Evolutionary conservation across 2,797 vertebrate genomes (phyloP), one percentile per base, ranked within the genome.

Genomic region (Clarias platycephalus): DNA sequence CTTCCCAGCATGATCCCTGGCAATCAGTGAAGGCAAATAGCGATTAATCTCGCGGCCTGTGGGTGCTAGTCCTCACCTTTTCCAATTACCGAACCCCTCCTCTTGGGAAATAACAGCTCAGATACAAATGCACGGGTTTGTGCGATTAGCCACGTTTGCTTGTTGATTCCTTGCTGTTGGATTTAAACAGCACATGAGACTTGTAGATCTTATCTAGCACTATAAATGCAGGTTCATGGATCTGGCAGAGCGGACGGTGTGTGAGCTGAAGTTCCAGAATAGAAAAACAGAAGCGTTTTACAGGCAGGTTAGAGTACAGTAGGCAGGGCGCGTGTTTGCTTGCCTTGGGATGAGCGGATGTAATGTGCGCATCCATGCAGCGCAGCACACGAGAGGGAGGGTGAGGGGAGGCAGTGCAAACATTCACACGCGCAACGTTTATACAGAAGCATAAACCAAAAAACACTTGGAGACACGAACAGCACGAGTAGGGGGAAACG

Each of bases 351-450:
- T 77, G 80, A 40, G 60, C 81, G 55, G 37, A 57, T 53, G 9
- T 62, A 57, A 49, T 57, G 71, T 64, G 74, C 85, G 86, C 85
- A 34, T 79, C 79, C 82, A 40, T 77, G 81, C 83, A 78, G 86
- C 64, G 84, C 72, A 78, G 57, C 55, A n/a, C 72, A 24, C 26
- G 26, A 64, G 75, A 57, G 81, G 78, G 86, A 87, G 85, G 86
- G 81, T 8, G 37, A 28, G 58, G 26, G 58, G 70, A 75, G n/a
- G 81, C 58, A 53, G 57, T 26, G 34, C 53, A 40, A 72, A 63
- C 81, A 63, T 53, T 75, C 82, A 18, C 53, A 71, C 84, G 72
- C 75, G n/a, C 70, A 64, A 86, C 81, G 49, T 83, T 84, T 77
- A 83, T 86, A 53, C 86, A 63, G 22, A 84, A 79, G 77, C 58